Conservation (phyloP, 1,140 invertebrate genomes). For the Cydia fagiglandana region DNA sequence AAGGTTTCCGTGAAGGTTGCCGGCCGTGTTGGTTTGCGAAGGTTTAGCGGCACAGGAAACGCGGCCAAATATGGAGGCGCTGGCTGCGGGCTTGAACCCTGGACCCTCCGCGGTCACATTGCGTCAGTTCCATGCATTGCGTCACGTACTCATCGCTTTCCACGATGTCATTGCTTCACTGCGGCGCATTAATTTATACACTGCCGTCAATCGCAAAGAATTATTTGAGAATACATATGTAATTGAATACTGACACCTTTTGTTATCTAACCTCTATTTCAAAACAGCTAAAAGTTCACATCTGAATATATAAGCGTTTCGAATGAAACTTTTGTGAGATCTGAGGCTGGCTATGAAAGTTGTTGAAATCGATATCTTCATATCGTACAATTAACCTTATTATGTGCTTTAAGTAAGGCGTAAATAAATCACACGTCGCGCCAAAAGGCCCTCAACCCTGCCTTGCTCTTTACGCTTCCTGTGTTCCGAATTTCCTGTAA, state of each 20-base stretch:
- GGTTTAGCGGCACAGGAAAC: not conserved
- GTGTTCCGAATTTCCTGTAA: not conserved
- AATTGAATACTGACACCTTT: not conserved
- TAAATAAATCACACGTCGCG: not conserved
- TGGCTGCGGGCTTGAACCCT: not conserved
- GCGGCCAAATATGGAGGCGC: not conserved
- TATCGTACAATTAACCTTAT: not conserved
- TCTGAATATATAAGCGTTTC: not conserved
- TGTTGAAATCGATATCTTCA: not conserved
- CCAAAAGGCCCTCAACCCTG: not conserved
- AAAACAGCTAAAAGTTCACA: not conserved
- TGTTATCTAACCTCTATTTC: not conserved
- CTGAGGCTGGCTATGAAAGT: not conserved
- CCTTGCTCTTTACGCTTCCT: slow-evolving; percentile 14
- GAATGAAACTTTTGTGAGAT: not conserved
- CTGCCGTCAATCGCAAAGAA: slow-evolving; percentile 2
- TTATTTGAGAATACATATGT: not conserved
- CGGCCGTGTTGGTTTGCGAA: not conserved
- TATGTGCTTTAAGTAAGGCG: not conserved
- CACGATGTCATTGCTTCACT: slow-evolving; percentile 14
- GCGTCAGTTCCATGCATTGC: slow-evolving; percentile 5
- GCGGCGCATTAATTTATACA: slow-evolving; percentile 10
- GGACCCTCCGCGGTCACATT: slow-evolving; percentile 7
- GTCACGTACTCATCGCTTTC: slow-evolving; percentile 20
- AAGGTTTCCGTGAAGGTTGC: slow-evolving; percentile 15